phyloP scores from a whole-genome alignment of 2,888 invertebrate genomes.

The Cosmopolites sordidus region DNA sequence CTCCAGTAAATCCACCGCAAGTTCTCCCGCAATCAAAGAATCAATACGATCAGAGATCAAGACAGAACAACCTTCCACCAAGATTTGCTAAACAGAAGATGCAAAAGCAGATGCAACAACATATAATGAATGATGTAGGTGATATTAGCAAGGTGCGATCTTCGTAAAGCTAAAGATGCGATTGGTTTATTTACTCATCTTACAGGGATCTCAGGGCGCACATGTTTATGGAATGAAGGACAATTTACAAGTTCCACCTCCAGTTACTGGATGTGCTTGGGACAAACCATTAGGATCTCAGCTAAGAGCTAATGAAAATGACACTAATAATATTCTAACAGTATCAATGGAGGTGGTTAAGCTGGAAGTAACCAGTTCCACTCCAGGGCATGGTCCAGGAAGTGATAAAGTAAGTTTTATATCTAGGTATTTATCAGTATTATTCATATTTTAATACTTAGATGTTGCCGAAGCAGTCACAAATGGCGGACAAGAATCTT shows the following conservation, averaged over 20 bases:
- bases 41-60: constrained; percentile 38
- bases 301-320: constrained; percentile 52
- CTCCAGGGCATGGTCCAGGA: constrained; percentile 50
- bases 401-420: constrained; percentile 38
- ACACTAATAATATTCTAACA: constrained; percentile 39
- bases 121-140: constrained; percentile 26
- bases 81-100: constrained; percentile 68
- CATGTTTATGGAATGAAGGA: constrained; percentile 42
- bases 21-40: constrained; percentile 39
- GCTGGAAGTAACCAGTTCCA: constrained; percentile 42
- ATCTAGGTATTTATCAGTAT: neutral
- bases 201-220: constrained; percentile 39
- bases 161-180: neutral
- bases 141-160: constrained; percentile 35
- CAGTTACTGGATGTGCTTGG: constrained; percentile 63
- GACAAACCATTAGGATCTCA: constrained; percentile 76
- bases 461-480: constrained; percentile 19
- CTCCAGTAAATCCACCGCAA: constrained; percentile 51
- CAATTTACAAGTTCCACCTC: constrained; percentile 27
- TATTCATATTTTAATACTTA: neutral
- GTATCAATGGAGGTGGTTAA: constrained; percentile 43
- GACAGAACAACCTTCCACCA: constrained; percentile 26
- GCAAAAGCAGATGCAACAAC: constrained; percentile 50
- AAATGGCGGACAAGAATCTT: constrained; percentile 50
- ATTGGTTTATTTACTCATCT: neutral